Conservation (phyloP, 1,140 invertebrate genomes). For the Latrodectus geometricus region DNA sequence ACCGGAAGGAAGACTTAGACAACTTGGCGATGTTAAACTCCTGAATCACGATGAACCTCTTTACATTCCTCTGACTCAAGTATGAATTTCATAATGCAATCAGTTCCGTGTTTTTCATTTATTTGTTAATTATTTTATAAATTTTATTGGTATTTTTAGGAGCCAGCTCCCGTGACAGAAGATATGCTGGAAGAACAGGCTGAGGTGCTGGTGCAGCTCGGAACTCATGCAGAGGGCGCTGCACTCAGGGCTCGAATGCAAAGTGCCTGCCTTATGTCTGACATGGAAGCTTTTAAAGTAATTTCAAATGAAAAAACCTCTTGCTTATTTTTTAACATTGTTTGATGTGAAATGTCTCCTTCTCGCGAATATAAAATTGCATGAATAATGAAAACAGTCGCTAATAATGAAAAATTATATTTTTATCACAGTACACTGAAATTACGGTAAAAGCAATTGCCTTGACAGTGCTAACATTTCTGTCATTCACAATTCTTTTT, state of each 20-base stretch:
- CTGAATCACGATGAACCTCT: conserved; percentile 72
- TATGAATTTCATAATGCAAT: conserved; percentile 64
- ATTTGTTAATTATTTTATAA: not conserved
- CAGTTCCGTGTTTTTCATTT: not conserved
- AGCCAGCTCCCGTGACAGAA: conserved; percentile 95
- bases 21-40: conserved; percentile 77
- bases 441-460: no score
- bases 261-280: conserved; percentile 92
- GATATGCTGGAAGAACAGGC: conserved; percentile 95
- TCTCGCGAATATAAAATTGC: not conserved
- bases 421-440: no score
- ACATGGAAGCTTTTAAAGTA: conserved; percentile 98
- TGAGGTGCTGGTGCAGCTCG: conserved; percentile 87
- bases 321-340: not conserved
- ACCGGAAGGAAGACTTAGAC: conserved; percentile 80
- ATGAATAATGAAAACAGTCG: not conserved
- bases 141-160: conserved; percentile 69
- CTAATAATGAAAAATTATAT: no score
- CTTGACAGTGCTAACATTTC: no score
- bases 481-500: no score
- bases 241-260: conserved; percentile 91
- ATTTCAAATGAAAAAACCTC: not conserved
- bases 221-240: conserved; percentile 83
- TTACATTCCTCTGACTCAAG: conserved; percentile 90
- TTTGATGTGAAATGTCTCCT: not conserved